phyloP scores from a whole-genome alignment of 1,140 invertebrate genomes.

The Diorhabda elongata region DNA sequence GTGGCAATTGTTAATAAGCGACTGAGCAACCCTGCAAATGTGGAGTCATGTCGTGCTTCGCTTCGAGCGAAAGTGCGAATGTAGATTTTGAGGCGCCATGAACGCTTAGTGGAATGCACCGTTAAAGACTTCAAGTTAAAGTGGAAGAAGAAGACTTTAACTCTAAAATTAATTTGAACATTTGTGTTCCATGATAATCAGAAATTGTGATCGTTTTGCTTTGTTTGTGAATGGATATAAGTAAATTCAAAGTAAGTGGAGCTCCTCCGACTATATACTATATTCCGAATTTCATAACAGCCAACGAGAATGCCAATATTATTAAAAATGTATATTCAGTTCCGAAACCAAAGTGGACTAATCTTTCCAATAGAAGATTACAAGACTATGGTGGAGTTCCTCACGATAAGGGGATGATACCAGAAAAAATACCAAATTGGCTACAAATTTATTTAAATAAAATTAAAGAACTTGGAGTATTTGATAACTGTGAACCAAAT shows the following conservation, averaged over 20 bases:
- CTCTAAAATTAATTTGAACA: too few relatives aligned
- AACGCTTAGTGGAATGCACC: too few relatives aligned
- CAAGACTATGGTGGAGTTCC: conserved; percentile 97
- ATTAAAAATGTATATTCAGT: conserved; percentile 68
- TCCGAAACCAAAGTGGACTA: conserved; percentile 95
- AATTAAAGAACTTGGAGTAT: conserved; percentile 68
- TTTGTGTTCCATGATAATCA: too few relatives aligned
- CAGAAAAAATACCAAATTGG: conserved; percentile 86
- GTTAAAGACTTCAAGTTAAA: too few relatives aligned
- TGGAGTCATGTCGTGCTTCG: too few relatives aligned
- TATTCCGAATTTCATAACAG: conserved; percentile 86
- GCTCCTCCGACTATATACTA: conserved; percentile 71
- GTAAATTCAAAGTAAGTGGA: conserved; percentile 17
- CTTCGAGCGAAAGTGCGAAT: too few relatives aligned
- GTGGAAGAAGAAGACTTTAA: too few relatives aligned
- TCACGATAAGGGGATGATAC: conserved; percentile 89
- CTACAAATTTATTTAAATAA: conserved; percentile 69
- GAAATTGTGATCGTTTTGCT: not conserved
- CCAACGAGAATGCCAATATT: conserved; percentile 74
- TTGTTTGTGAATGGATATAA: conserved; percentile 19
- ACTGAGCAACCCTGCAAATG: too few relatives aligned
- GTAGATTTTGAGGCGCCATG: too few relatives aligned
- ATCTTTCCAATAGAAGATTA: conserved; percentile 81
- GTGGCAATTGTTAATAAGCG: too few relatives aligned
- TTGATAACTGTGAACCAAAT: conserved; percentile 78